Evolutionary conservation across 2,888 invertebrate species (phyloP), one percentile per base, ranked within the genome.

Genomic region (Pyralis farinalis): DNA sequence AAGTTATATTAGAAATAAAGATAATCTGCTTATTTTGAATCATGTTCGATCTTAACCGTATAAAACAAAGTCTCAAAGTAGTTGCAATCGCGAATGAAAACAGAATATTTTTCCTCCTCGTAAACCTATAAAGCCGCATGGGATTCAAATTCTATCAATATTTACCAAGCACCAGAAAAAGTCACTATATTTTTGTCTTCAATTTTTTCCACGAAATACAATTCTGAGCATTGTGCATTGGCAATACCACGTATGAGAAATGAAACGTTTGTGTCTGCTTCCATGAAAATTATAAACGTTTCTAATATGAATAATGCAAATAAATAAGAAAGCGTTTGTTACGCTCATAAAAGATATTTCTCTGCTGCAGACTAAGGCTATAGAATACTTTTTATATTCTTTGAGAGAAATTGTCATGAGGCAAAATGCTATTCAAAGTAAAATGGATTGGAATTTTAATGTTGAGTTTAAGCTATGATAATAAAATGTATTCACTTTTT

Each of bases 231-330:
- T 0, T 22, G 30, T 29, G 22, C 30, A 30, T 22, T 30, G 21
- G 6, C 21, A 11, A 25, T 21, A 37, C 37, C 10, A 20, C 37
- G 37, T 30, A 30, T 21, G 37, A 30, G 29, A 37, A 30, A 21
- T 21, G 37, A 31, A 37, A 37, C 29, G 30, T 37, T 21, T 21
- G 16, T n/a, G n/a, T n/a, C n/a, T n/a, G 29, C 27, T 16, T 25
- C 25, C 12, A 22, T n/a, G 10, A 33, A 48, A 47, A 53, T 48
- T 53, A 49, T 47, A 44, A 48, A 42, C 43, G 47, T 44, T 43
- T 46, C 46, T 43, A 38, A 43, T 38, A 47, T 49, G 47, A 49
- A 47, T 49, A 52, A 47, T 46, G 46, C 33, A 44, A 44, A 49
- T 38, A 42, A 42, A 42, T 34, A 37, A 34, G 37, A 39, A 43